A percentile compares a stretch with the other conserved stretches of the same genome.
phyloP scores from a whole-genome alignment of 2,888 invertebrate genomes.

The Tanytarsus gracilentus region DNA sequence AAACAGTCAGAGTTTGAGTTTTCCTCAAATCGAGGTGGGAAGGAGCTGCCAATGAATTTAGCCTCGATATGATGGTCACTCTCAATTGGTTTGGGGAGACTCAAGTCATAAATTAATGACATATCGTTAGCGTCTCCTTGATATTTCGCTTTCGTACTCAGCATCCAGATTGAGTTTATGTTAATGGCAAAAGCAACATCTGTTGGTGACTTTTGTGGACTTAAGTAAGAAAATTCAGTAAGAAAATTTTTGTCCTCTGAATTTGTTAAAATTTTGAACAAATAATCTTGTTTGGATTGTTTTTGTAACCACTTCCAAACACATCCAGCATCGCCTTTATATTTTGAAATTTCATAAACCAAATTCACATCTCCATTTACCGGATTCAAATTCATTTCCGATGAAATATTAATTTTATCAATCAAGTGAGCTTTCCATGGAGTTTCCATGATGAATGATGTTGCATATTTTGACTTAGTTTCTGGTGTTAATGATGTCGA shows the following conservation, averaged over 20 bases:
- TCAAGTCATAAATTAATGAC: constrained; percentile 11
- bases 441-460: constrained; percentile 36
- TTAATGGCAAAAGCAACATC: constrained; percentile 37
- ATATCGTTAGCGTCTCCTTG: neutral
- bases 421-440: constrained; percentile 42
- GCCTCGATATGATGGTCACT: constrained; percentile 6
- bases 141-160: neutral
- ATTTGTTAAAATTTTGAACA: constrained; percentile 43
- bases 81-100: constrained; percentile 16
- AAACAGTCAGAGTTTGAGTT: constrained; percentile 34
- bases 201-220: constrained; percentile 43
- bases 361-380: constrained; percentile 37
- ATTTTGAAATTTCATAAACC: constrained; percentile 43
- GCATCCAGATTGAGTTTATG: constrained; percentile 49
- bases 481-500: constrained; percentile 13
- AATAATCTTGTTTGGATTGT: constrained; percentile 48
- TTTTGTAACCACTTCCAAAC: constrained; percentile 48
- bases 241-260: constrained; percentile 43
- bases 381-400: constrained; percentile 35
- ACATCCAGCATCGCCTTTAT: constrained; percentile 43
- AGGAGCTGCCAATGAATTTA: constrained; percentile 21
- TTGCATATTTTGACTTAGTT: neutral
- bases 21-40: constrained; percentile 36
- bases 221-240: constrained; percentile 46
- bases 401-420: constrained; percentile 37